Evolutionary conservation across 2,797 vertebrate genomes (phyloP), one percentile per base, ranked within the genome.

Genomic region (Podarcis siculus): DNA sequence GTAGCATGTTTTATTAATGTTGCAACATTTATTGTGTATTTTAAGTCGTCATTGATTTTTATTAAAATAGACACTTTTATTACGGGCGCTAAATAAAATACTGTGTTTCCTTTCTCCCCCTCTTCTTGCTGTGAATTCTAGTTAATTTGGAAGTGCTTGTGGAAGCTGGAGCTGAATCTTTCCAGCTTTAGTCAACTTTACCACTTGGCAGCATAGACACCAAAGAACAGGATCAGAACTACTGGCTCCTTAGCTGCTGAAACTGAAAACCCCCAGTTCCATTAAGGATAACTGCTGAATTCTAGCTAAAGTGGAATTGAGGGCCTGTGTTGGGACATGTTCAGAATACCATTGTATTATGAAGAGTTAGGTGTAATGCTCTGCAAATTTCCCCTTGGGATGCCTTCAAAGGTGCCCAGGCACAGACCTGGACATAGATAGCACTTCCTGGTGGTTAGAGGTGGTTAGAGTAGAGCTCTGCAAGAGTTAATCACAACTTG

Each of bases 21-120:
- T 93, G 81, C 89, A 91, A 87, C 92, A 87, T 95, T 95, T 95
- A 95, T 90, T 93, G 93, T 92, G 32, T 90, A 89, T 96, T 96
- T 95, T 95, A 95, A 95, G 94, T 91, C 95, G 91, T 93, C 93
- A 91, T 90, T 96, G 96, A 96, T 96, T 97, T 97, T 96, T 96
- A 96, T 96, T 95, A 72, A 91, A 95, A 95, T 89, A 93, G 39
- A 90, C 91, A 91, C 35, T 94, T 96, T 95, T 95, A 94, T 94
- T 92, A 79, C 82, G 92, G 87, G 86, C 75, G 35, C 89, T 90
- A 96, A 95, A 95, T 94, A 95, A 95, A 96, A 92, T 89, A 93
- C 83, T 69, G 61, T 82, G 78, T 0, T 92, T 76, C 84, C 73
- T 84, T 1, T 8, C 55, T 45, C 27, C 64, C 0, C 69, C 86